phyloP scores from a whole-genome alignment of 2,888 invertebrate genomes.

The Vanessa cardui region DNA sequence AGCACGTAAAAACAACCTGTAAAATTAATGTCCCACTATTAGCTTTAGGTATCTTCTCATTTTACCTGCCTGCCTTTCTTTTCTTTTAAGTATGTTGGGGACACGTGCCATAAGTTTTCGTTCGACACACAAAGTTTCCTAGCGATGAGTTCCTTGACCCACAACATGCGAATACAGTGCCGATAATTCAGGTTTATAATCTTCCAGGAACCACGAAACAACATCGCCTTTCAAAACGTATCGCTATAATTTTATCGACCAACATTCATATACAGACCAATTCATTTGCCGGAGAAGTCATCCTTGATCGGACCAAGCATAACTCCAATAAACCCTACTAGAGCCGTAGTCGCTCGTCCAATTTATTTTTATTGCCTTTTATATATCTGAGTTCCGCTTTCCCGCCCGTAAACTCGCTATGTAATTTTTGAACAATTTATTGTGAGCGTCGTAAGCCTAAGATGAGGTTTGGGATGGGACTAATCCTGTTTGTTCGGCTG shows the following conservation, averaged over 20 bases:
- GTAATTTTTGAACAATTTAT: conserved; percentile 48
- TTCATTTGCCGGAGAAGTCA: conserved; percentile 27
- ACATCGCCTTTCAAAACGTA: neutral
- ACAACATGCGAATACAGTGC: too few species aligned
- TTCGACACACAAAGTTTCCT: too few species aligned
- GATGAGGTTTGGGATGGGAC: conserved; percentile 31
- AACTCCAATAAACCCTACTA: conserved; percentile 41
- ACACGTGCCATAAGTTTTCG: too few species aligned
- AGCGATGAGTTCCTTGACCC: too few species aligned
- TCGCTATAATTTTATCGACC: neutral
- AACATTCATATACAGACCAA: conserved; percentile 14
- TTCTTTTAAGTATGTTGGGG: too few species aligned
- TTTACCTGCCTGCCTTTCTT: too few species aligned
- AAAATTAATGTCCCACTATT: too few species aligned
- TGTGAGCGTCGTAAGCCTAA: conserved; percentile 36
- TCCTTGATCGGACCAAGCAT: conserved; percentile 41
- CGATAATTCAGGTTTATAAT: too few species aligned
- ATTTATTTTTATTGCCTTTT: conserved; percentile 53
- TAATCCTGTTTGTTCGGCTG: conserved; percentile 26
- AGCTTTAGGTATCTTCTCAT: too few species aligned
- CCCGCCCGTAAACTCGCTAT: conserved; percentile 45
- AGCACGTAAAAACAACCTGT: too few species aligned
- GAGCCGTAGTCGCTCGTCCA: conserved; percentile 43
- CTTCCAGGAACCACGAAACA: too few species aligned
- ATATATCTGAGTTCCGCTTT: conserved; percentile 44